Conservation (phyloP, 2,113 vertebrate species). For the Gymnorhina tibicen region DNA sequence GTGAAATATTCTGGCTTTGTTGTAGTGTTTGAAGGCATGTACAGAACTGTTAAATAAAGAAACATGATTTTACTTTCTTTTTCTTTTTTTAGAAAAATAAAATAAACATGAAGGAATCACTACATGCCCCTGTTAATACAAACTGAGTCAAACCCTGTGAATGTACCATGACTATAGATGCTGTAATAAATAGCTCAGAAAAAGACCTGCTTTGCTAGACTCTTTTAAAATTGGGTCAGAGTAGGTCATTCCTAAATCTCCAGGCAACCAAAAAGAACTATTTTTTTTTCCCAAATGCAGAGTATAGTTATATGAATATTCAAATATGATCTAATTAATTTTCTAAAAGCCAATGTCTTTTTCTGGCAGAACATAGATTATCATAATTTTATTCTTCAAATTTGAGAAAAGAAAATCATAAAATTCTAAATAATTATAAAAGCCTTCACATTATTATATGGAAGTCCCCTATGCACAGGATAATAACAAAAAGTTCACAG, state of each 20-base stretch:
- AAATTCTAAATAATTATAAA: neutral
- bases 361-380: constrained; percentile 44
- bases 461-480: neutral
- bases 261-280: constrained; percentile 53
- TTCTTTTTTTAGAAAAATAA: constrained; percentile 14
- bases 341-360: constrained; percentile 50
- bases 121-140: neutral
- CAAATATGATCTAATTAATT: constrained; percentile 68
- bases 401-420: constrained; percentile 22
- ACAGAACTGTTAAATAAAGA: constrained; percentile 34
- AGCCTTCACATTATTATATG: neutral
- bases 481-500: neutral
- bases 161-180: neutral
- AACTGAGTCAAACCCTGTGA: neutral
- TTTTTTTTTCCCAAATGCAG: constrained; percentile 62
- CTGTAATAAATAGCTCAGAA: neutral
- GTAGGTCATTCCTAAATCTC: constrained; percentile 40
- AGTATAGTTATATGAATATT: constrained; percentile 65
- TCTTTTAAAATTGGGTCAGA: constrained; percentile 36
- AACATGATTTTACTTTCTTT: neutral
- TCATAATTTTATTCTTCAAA: constrained; percentile 43
- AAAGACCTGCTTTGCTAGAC: neutral
- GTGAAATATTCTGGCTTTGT: constrained; percentile 56
- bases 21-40: neutral
- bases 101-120: neutral